Evolutionary conservation across 2,797 vertebrate species (phyloP).

Genomic region (Pseudomugil tenellus): DNA sequence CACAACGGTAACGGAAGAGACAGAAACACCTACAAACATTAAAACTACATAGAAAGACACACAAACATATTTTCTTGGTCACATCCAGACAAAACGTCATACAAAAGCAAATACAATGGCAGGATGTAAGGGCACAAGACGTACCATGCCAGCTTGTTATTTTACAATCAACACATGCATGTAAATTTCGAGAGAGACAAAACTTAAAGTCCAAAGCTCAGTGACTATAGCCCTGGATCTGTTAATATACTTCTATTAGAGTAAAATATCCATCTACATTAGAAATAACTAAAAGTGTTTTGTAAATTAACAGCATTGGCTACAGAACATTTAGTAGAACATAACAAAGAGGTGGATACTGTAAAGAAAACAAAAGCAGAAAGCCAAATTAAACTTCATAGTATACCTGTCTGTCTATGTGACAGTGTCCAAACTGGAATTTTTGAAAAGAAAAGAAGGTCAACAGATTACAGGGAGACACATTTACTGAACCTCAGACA

Average conservation of each 20-base stretch:
- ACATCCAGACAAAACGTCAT: constrained; percentile 34
- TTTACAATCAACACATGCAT: constrained; percentile 65
- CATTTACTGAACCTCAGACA: constrained; percentile 59
- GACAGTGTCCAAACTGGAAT: constrained; percentile 86
- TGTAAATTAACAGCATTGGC: constrained; percentile 85
- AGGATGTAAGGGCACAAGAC: constrained; percentile 43
- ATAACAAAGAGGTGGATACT: constrained; percentile 56
- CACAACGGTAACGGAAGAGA: constrained; percentile 23
- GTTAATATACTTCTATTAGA: constrained; percentile 23
- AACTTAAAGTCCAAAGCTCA: constrained; percentile 33
- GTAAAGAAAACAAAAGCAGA: constrained; percentile 58
- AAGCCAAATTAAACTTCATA: constrained; percentile 69
- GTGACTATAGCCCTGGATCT: constrained; percentile 23
- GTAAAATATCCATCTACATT: constrained; percentile 13
- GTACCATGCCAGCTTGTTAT: constrained; percentile 77
- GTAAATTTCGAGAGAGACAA: constrained; percentile 29
- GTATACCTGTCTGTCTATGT: constrained; percentile 85
- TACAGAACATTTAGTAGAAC: constrained; percentile 79
- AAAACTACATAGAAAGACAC: constrained; percentile 5
- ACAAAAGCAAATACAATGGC: constrained; percentile 34
- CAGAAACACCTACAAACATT: constrained; percentile 20
- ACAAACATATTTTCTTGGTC: constrained; percentile 18
- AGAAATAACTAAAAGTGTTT: constrained; percentile 32
- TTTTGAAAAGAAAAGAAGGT: constrained; percentile 80
- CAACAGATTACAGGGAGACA: constrained; percentile 74